Evolutionary conservation across 1,140 invertebrate species (phyloP), one percentile per base, ranked within the genome.

Genomic region (Himalopsyche phryganea): DNA sequence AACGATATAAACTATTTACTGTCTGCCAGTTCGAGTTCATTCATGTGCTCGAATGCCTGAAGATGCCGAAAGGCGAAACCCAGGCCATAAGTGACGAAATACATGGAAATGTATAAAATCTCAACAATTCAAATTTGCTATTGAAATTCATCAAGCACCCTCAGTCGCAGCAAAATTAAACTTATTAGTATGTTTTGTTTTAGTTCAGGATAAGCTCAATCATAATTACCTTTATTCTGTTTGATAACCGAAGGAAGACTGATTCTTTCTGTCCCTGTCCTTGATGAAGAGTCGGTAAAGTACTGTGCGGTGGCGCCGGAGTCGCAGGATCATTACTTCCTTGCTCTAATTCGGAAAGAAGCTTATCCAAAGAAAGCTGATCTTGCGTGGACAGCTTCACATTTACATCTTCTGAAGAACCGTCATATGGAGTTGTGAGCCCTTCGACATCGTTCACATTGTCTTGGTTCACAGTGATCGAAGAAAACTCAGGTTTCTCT

Each of bases 211-310:
- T n/a, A n/a, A n/a, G n/a, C n/a, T n/a, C n/a, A n/a, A n/a, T n/a
- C n/a, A 32, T 35, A 67, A 71, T 69, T 69, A 91, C 89, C 83
- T 96, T 96, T 19, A 99, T 95, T 67, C 94, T 86, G 76, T 98
- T 98, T 32, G 91, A 94, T 18, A 99, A 77, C 61, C 95, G 83
- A 65, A 98, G 83, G 71, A 98, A 97, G 17, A 98, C 91, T 2
- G 94, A 96, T 76, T 98, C 96, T 63, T 97, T 95, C 66, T 91
- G 89, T 5, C 72, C 77, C 67, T 83, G 83, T 45, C 81, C 80
- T 13, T 78, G 79, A 6, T 66, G 65, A 1, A 68, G 49, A 1
- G 68, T 44, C 2, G 66, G 66, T 18, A 58, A 47, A 2, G 71
- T 72, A 48, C 56, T 63, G 38, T 48, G 50, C 0, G 70, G 50